phyloP scores from a whole-genome alignment of 1,140 invertebrate species.

The Halotydeus destructor region DNA sequence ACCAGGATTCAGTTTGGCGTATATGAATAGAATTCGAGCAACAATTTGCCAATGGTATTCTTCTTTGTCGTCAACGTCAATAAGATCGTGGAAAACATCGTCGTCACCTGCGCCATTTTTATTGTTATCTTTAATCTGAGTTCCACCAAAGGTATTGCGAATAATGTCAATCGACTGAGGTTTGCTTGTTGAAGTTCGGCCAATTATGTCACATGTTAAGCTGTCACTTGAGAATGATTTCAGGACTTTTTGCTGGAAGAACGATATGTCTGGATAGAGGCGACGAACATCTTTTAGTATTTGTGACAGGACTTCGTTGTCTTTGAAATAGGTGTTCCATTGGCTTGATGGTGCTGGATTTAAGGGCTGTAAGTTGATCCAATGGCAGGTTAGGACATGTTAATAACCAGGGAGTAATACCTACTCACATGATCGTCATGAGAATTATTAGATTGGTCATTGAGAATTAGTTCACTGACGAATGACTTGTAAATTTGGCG shows the following conservation, averaged over 20 bases:
- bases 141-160: constrained; percentile 14
- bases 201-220: constrained; percentile 51
- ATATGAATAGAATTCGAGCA: constrained; percentile 85
- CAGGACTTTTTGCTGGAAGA: constrained; percentile 75
- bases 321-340: constrained; percentile 82
- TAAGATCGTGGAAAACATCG: background rate
- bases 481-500: constrained; percentile 35
- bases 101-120: background rate
- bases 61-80: background rate
- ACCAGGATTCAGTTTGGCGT: constrained; percentile 92
- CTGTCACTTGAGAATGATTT: constrained; percentile 40
- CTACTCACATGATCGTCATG: constrained; percentile 15
- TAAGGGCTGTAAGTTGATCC: constrained; percentile 25
- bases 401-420: background rate
- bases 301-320: constrained; percentile 85
- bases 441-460: constrained; percentile 19
- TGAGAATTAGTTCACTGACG: constrained; percentile 38
- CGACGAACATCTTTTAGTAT: constrained; percentile 91
- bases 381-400: background rate
- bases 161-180: constrained; percentile 12
- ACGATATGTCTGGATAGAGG: constrained; percentile 85
- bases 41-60: constrained; percentile 55
- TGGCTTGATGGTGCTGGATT: constrained; percentile 78
- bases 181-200: constrained; percentile 21
- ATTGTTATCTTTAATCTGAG: constrained; percentile 13